Conservation (phyloP, 2,113 vertebrate genomes). For the Alligator mississippiensis region DNA sequence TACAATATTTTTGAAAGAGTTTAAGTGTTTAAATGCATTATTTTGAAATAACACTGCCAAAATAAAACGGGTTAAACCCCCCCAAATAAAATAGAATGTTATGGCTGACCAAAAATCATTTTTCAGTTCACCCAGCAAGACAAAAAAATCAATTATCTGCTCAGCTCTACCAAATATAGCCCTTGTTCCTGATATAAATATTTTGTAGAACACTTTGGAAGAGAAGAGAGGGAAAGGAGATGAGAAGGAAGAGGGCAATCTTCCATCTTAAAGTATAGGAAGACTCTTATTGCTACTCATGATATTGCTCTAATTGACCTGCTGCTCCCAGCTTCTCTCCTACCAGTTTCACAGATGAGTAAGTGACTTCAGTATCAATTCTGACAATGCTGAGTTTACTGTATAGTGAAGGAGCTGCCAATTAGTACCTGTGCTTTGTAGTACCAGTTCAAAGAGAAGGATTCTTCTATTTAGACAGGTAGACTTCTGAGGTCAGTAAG, state of each 20-base stretch:
- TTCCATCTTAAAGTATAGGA: background rate
- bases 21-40: no score
- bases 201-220: background rate
- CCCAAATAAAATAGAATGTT: no score
- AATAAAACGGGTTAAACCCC: no score
- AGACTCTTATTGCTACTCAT: background rate
- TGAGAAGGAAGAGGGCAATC: no score
- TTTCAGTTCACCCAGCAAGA: no score
- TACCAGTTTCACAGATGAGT: background rate
- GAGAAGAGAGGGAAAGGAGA: no score
- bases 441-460: background rate
- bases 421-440: background rate
- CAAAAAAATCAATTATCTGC: background rate
- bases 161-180: background rate
- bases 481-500: background rate
- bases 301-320: background rate
- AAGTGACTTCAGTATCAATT: accelerated
- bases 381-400: background rate
- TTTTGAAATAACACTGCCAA: no score
- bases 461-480: background rate
- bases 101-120: no score
- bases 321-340: background rate
- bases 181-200: background rate
- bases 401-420: background rate
- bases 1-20: no score